Conservation (phyloP, 2,797 vertebrate genomes). For the Sebastes hubbsi region DNA sequence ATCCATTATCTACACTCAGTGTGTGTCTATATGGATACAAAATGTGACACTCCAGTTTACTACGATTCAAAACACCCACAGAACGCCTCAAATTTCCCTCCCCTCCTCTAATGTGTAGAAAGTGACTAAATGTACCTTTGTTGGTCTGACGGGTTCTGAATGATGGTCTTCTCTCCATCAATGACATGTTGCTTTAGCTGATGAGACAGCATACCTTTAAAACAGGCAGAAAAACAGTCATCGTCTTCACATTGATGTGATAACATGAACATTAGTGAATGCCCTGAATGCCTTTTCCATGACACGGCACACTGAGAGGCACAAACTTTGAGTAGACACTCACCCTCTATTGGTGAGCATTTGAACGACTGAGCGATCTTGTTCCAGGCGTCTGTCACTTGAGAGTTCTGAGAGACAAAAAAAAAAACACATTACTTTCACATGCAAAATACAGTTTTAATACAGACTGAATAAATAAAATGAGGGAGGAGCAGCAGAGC, state of each 20-base stretch:
- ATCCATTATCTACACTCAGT: neutral
- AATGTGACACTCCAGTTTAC: neutral
- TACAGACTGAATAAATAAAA: neutral
- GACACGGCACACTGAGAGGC: neutral
- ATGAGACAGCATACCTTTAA: slow-evolving; percentile 94
- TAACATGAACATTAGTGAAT: neutral
- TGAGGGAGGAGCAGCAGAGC: neutral
- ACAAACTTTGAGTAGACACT: slow-evolving; percentile 45
- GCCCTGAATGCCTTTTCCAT: neutral
- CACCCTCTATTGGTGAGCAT: slow-evolving; percentile 95
- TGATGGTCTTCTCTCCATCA: slow-evolving; percentile 97
- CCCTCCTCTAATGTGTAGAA: neutral
- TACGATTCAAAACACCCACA: neutral
- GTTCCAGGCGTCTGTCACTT: slow-evolving; percentile 97
- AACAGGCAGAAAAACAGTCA: neutral
- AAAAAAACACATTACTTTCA: neutral
- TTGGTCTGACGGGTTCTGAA: slow-evolving; percentile 96
- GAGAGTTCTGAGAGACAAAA: slow-evolving; percentile 86
- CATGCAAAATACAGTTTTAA: neutral
- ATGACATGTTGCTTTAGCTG: slow-evolving; percentile 97
- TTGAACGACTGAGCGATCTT: slow-evolving; percentile 97
- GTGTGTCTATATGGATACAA: neutral
- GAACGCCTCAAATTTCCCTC: neutral
- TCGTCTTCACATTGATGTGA: neutral
- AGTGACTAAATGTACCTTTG: slow-evolving; percentile 83